Evolutionary conservation across 2,888 invertebrate species (phyloP), one percentile per base, ranked within the genome.

Genomic region (Hofmannophila pseudospretella): DNA sequence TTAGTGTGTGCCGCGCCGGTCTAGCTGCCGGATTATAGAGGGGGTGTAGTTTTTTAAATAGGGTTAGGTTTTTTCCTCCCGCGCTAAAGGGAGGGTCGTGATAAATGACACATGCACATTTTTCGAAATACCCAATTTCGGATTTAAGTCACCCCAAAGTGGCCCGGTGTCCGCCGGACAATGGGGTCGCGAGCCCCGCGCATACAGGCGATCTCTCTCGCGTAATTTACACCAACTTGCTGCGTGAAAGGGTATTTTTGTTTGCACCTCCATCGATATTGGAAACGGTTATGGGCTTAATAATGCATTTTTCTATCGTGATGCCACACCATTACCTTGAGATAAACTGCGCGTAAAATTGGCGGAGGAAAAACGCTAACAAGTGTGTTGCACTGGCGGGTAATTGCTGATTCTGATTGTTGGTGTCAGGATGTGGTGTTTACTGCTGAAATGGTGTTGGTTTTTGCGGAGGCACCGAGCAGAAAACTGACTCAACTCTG

Each of bases 91-190:
- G 76, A 77, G 85, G 82, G 81, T 78, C 67, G 82, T 88, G 87
- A 88, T 88, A 87, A 88, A 88, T 88, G 88, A 88, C 87, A 88
- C 88, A 88, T 88, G 88, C 86, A 85, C 85, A 85, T 86, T 85
- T 82, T 84, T 84, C 85, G 81, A 88, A 88, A 88, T 87, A 88
- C 88, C 88, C 88, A 88, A 88, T 88, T 88, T 88, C 80, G 86
- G 88, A 87, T 88, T 88, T 87, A 88, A 88, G 86, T 88, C 86
- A 80, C 86, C 87, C 88, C 81, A 87, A 87, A 88, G 87, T 88
- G 82, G 85, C 78, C 77, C 65, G 70, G 72, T 68, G 74, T 49
- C 50, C 41, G 60, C 67, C 53, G 82, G 81, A 80, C 81, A 81
- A 81, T 76, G 51, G 77, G 62, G 56, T 46, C 49, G 52, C 51